Evolutionary conservation across 2,888 invertebrate species (phyloP).

Genomic region (Drosophila setosimentum): DNA sequence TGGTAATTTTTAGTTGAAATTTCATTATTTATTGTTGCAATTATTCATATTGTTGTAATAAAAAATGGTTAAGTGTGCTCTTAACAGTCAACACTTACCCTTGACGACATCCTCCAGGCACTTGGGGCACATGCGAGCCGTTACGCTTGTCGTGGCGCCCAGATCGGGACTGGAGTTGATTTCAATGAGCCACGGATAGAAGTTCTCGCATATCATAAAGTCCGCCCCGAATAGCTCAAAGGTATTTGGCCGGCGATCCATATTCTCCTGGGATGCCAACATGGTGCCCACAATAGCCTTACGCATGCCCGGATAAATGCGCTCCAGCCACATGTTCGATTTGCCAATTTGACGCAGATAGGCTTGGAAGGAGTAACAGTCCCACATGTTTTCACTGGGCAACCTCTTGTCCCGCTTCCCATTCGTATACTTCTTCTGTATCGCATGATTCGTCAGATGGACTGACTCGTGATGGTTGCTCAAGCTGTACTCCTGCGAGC

Average conservation of each 20-base stretch:
- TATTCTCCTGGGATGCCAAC: conserved; percentile 93
- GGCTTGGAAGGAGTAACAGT: conserved; percentile 91
- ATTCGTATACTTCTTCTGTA: conserved; percentile 94
- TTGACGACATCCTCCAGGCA: conserved; percentile 96
- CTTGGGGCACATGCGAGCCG: conserved; percentile 93
- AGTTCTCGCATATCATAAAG: conserved; percentile 96
- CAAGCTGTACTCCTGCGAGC: conserved; percentile 94
- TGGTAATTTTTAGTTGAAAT: background rate
- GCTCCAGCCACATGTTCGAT: conserved; percentile 91
- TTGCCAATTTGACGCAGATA: conserved; percentile 88
- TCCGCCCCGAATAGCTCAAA: conserved; percentile 98
- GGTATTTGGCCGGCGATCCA: conserved; percentile 92
- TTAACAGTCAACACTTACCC: conserved; percentile 87
- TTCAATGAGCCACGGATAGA: conserved; percentile 96
- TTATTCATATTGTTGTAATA: background rate
- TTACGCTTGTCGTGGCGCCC: conserved; percentile 95
- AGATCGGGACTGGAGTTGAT: conserved; percentile 97
- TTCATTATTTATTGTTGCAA: background rate
- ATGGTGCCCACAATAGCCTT: conserved; percentile 91
- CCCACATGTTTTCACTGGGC: conserved; percentile 98
- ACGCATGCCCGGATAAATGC: conserved; percentile 95
- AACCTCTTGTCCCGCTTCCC: conserved; percentile 90
- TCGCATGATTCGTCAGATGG: conserved; percentile 96
- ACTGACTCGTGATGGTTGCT: conserved; percentile 96
- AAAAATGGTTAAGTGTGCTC: background rate